These are phyloP conservation scores for Sphaerodactylus townsendi DNA, from an alignment of 2,113 vertebrate genomes.

Conservation along the genomic window DNA sequence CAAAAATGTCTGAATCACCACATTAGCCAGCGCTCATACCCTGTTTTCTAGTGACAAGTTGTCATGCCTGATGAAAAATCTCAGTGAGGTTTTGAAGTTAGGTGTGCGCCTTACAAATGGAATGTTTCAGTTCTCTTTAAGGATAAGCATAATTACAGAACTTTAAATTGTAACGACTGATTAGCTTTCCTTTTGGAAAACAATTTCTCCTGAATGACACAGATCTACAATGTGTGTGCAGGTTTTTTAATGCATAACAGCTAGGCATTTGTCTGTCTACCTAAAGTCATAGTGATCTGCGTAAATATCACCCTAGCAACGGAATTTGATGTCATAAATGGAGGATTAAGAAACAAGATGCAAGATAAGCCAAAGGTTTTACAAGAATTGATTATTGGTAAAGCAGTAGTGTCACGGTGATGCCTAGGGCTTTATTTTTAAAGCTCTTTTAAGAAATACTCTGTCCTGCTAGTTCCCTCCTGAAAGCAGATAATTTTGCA, in stretches of 20 bases:
- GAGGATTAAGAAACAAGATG: constrained; percentile 30
- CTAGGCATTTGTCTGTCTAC: constrained; percentile 17
- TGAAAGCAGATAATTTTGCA: not conserved
- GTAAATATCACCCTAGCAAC: constrained; percentile 42
- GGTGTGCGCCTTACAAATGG: not conserved
- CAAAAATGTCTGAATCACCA: constrained; percentile 10
- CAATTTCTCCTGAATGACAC: not conserved
- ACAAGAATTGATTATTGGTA: not conserved
- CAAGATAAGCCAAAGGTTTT: constrained; percentile 10
- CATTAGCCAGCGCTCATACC: constrained; percentile 11
- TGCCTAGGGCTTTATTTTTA: not conserved
- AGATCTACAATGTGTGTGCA: not conserved
- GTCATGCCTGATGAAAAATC: constrained; percentile 37
- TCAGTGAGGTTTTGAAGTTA: not conserved
- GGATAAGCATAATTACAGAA: not conserved
- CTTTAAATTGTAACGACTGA: constrained; percentile 29
- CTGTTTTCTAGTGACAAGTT: constrained; percentile 38
- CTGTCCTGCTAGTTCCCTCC: not conserved
- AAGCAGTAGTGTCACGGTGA: not conserved
- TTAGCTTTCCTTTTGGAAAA: constrained; percentile 20
- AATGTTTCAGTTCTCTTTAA: not conserved
- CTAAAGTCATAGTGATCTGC: constrained; percentile 38
- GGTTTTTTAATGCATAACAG: not conserved
- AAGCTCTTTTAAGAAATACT: not conserved
- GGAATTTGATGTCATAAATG: constrained; percentile 1